A percentile compares a stretch with the other conserved stretches of the same genome.
These are phyloP conservation scores for Plusia festucae DNA, from an alignment of 2,888 invertebrate species.

Conservation along the genomic window DNA sequence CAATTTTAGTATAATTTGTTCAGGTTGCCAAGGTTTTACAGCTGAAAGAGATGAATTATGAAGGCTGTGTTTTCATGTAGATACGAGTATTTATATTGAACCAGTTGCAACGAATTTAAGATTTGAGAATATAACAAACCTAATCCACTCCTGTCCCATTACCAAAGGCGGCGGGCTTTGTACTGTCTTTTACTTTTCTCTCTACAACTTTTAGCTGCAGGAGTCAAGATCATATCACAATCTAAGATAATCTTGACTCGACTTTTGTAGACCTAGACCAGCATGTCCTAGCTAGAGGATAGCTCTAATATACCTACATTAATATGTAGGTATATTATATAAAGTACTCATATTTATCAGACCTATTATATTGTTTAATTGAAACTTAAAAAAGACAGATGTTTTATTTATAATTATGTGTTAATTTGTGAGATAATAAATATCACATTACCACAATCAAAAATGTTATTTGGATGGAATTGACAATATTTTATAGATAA, in stretches of 20 bases:
- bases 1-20: conserved; percentile 40
- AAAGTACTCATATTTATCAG: too few species aligned
- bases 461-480: not conserved
- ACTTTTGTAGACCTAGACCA: too few species aligned
- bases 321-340: too few species aligned
- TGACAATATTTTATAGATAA: not conserved
- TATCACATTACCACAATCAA: not conserved
- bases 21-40: conserved; percentile 17
- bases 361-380: not conserved
- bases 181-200: too few species aligned
- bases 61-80: conserved; percentile 12
- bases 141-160: too few species aligned
- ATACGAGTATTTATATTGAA: not conserved
- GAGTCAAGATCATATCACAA: too few species aligned
- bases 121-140: not conserved
- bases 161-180: too few species aligned
- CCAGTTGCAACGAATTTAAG: not conserved
- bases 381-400: not conserved
- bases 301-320: too few species aligned
- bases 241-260: too few species aligned
- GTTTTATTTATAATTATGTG: not conserved
- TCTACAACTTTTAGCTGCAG: too few species aligned
- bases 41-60: conserved; percentile 12
- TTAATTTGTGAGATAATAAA: not conserved
- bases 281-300: too few species aligned